phyloP scores from a whole-genome alignment of 2,888 invertebrate genomes.

The Eledone cirrhosa region DNA sequence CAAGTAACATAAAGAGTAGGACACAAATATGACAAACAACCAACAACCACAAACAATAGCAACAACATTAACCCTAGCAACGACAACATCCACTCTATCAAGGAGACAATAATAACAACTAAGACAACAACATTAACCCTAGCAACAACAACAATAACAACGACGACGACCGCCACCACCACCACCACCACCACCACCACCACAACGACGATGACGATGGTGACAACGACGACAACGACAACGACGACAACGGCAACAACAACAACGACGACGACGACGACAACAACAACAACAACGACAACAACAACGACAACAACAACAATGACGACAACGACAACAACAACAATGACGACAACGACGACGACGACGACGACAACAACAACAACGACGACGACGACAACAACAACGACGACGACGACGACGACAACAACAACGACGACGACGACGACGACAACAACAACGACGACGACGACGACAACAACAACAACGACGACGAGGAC shows the following conservation, averaged over 20 bases:
- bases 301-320: not conserved
- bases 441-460: not conserved
- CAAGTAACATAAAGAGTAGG: no score
- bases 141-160: no score
- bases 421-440: slow-evolving; percentile 33
- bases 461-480: no score
- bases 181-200: no score
- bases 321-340: not conserved
- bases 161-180: not conserved
- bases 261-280: not conserved
- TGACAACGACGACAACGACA: not conserved
- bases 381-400: slow-evolving; percentile 34
- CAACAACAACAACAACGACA: not conserved
- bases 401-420: slow-evolving; percentile 32
- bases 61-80: no score
- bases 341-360: no score
- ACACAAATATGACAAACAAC: not conserved
- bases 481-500: no score
- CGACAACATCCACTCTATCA: not conserved
- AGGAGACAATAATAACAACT: not conserved
- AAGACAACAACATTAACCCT: no score
- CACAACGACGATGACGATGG: no score
- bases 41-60: not conserved
- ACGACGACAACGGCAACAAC: not conserved
- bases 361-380: slow-evolving; percentile 32